These are phyloP conservation scores for Hylyphantes graminicola DNA, from an alignment of 1,140 invertebrate species.

Conservation along the genomic window DNA sequence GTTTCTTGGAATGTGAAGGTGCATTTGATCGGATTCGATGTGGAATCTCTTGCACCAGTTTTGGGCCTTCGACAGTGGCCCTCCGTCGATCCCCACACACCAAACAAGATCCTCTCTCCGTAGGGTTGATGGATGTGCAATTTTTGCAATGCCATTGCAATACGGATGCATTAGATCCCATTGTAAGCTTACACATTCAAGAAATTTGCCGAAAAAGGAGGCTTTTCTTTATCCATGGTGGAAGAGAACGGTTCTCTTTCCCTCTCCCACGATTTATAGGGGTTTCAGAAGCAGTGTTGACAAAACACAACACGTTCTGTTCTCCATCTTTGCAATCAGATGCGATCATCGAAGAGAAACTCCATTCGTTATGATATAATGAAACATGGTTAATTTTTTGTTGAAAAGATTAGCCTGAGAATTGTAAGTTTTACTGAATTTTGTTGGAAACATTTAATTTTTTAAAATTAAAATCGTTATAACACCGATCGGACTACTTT, in stretches of 20 bases:
- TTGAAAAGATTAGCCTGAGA: too few relatives aligned
- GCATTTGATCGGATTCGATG: conserved; percentile 31
- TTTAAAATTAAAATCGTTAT: too few relatives aligned
- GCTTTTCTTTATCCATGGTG: not conserved
- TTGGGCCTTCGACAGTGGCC: not conserved
- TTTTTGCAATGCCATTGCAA: conserved; percentile 88
- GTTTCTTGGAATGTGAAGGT: conserved; percentile 42
- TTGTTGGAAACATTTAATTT: too few relatives aligned
- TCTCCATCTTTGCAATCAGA: conserved; percentile 45
- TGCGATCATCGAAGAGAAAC: conserved; percentile 33
- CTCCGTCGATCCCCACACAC: conserved; percentile 74
- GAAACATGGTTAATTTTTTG: too few relatives aligned
- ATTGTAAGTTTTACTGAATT: too few relatives aligned
- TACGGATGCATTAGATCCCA: conserved; percentile 90
- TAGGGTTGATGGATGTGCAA: conserved; percentile 87
- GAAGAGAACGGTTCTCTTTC: not conserved
- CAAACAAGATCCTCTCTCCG: conserved; percentile 80
- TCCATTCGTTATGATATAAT: conserved; percentile 16
- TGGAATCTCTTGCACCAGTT: conserved; percentile 27
- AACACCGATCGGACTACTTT: too few relatives aligned
- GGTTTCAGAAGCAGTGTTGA: conserved; percentile 25
- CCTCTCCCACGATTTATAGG: not conserved
- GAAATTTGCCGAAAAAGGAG: not conserved
- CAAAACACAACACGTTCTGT: conserved; percentile 32
- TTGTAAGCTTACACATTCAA: conserved; percentile 66